Percentiles rank a stretch among this genome's conserved stretches.
These are phyloP conservation scores for Diplodus puntazzo DNA, from an alignment of 2,797 vertebrate species.

Conservation along the genomic window DNA sequence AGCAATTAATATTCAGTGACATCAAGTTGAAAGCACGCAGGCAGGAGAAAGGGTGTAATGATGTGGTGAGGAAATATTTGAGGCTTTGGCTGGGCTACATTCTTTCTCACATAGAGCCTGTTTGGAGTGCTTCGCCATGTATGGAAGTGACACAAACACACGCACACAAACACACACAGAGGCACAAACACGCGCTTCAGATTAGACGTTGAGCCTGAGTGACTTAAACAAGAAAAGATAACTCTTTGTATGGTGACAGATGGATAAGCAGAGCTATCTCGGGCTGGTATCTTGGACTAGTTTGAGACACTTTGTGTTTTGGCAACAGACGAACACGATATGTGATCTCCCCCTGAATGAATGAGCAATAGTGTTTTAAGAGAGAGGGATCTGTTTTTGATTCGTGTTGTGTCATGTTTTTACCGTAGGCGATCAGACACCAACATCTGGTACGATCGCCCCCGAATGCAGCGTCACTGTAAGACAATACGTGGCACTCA, in stretches of 20 bases:
- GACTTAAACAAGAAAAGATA: conserved; percentile 77
- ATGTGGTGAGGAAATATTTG: conserved; percentile 39
- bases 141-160: conserved; percentile 61
- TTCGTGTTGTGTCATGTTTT: conserved; percentile 82
- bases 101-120: conserved; percentile 42
- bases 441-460: conserved; percentile 61
- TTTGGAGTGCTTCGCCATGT: conserved; percentile 33
- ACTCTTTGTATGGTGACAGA: conserved; percentile 78
- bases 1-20: conserved; percentile 71
- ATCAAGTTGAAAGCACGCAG: conserved; percentile 59
- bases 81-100: conserved; percentile 62
- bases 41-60: conserved; percentile 31
- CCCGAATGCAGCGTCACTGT: conserved; percentile 52
- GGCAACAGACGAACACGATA: conserved; percentile 84
- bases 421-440: conserved; percentile 72
- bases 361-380: conserved; percentile 78
- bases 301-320: conserved; percentile 83
- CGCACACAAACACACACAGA: conserved; percentile 29
- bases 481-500: conserved; percentile 54
- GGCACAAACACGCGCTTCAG: conserved; percentile 41
- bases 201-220: conserved; percentile 76
- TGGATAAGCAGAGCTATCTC: conserved; percentile 73
- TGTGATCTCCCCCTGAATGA: conserved; percentile 78
- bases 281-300: conserved; percentile 78
- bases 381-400: conserved; percentile 75